Conservation (phyloP, 2,797 vertebrate species). For the Enoplosus armatus region DNA sequence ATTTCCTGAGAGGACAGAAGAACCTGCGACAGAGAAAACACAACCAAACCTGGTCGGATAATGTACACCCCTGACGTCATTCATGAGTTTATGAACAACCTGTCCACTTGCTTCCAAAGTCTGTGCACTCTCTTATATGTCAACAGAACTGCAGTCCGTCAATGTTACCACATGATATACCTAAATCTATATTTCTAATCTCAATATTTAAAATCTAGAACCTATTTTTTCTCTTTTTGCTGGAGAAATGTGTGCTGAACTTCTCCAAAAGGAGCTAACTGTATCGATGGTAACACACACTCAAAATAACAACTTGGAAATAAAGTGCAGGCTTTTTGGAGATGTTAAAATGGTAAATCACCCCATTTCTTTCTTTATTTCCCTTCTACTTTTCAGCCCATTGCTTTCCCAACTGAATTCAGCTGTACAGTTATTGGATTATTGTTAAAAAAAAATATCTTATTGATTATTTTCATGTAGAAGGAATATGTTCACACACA, state of each 20-base stretch:
- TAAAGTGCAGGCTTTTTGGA: background rate
- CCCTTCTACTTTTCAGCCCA: background rate
- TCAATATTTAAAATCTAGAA: too few species aligned
- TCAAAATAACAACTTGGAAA: background rate
- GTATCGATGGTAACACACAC: background rate
- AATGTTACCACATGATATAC: background rate
- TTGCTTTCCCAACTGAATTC: background rate
- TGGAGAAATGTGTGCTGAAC: background rate
- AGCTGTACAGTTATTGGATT: background rate
- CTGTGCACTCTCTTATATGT: background rate
- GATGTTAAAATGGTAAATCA: background rate
- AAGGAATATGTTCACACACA: background rate
- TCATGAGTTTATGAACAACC: background rate
- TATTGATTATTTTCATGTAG: background rate
- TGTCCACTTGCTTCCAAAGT: background rate
- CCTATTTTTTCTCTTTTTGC: too few species aligned
- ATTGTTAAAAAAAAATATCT: background rate
- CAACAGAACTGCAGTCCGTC: background rate
- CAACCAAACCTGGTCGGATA: background rate
- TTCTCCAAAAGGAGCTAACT: background rate
- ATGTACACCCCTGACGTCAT: background rate
- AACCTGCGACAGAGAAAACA: background rate
- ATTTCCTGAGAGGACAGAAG: constrained; percentile 1
- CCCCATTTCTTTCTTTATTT: background rate
- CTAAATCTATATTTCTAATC: background rate